Evolutionary conservation across 2,113 vertebrate species (phyloP), one percentile per base, ranked within the genome.

Genomic region (Hemiscyllium ocellatum): DNA sequence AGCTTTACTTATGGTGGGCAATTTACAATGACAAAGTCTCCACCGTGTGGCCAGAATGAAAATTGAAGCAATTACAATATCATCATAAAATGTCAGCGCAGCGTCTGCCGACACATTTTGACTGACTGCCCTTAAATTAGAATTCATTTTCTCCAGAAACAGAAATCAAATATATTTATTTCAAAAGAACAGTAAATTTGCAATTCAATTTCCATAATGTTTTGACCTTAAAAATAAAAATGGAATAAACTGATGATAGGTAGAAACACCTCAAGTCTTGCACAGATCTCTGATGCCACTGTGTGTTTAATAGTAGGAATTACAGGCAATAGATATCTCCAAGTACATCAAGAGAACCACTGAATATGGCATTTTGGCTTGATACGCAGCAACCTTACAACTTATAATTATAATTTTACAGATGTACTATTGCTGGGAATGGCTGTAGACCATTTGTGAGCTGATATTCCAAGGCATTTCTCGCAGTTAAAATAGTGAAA

Each of bases 281-380:
- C 66, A 20, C 26, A 72, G 94, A 70, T 72, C 69, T 47, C 69
- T 52, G 37, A 50, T 76, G 42, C 94, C 94, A 72, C 94, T 95
- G 42, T 95, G 69, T 95, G 94, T 50, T 95, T 50, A 95, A 26
- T 33, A 47, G 33, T 76, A 47, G 52, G 94, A 72, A 95, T 76
- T 29, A 47, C 94, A 95, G 24, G 29, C 68, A 52, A 13, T 95
- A 3, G 20, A 2, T 0, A 50, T 26, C 94, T 52, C 69, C 37
- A 42, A 13, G 20, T 47, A 12, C 15, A n/a, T 52, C 1, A 76
- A 95, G 24, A 33, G n/a, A 68, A 50, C 42, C 37, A 33, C 52
- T 13, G 1, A 37, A 95, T 1, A 5, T 50, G 12, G 42, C 37
- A 72, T 95, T 76, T 72, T 26, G 70, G 26, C 3, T 66, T 93